Evolutionary conservation across 2,888 invertebrate genomes (phyloP).

Genomic region (Tethea ocularis): DNA sequence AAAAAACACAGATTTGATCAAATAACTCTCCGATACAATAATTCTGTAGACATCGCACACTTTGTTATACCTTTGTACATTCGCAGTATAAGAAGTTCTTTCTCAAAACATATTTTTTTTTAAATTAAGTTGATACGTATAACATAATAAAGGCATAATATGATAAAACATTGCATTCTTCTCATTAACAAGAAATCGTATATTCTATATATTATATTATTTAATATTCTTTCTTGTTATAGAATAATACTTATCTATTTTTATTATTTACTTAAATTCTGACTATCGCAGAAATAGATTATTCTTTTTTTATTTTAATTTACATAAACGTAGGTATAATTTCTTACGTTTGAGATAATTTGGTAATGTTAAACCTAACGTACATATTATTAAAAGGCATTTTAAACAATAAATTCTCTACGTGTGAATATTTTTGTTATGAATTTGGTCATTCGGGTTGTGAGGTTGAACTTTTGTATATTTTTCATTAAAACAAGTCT

Average conservation of each 20-base stretch:
- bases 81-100: not conserved
- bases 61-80: slow-evolving; percentile 10
- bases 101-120: not conserved
- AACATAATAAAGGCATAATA: too few species aligned
- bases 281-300: not conserved
- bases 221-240: not conserved
- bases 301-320: not conserved
- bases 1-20: slow-evolving; percentile 1
- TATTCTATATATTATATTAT: not conserved
- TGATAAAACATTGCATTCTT: not conserved
- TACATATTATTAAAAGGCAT: not conserved
- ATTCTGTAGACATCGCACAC: slow-evolving; percentile 7
- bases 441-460: not conserved
- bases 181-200: not conserved
- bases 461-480: not conserved
- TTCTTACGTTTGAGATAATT: too few species aligned
- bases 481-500: not conserved
- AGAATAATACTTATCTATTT: not conserved
- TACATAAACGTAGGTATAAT: too few species aligned
- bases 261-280: not conserved
- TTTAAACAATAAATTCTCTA: not conserved
- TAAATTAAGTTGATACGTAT: too few species aligned
- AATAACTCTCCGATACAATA: slow-evolving; percentile 6
- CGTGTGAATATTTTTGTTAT: not conserved
- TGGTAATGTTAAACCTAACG: too few species aligned